Evolutionary conservation across 2,797 vertebrate genomes (phyloP).

Genomic region (Galagoides demidoff): DNA sequence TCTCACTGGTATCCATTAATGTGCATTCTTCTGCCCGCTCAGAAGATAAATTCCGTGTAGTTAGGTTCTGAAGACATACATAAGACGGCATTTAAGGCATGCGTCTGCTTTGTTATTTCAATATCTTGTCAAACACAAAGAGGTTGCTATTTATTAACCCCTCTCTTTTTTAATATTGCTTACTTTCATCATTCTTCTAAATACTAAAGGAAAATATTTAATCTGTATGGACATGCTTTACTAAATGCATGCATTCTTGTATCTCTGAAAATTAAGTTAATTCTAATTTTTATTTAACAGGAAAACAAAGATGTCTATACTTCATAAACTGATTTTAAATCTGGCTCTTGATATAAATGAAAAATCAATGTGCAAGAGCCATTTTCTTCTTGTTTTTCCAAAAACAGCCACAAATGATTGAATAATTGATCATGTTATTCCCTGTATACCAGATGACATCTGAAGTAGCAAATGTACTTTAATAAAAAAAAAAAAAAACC

Average conservation of each 20-base stretch:
- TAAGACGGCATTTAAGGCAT: conserved; percentile 28
- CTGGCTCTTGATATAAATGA: not conserved
- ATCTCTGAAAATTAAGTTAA: not conserved
- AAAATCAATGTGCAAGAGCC: not conserved
- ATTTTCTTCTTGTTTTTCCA: not conserved
- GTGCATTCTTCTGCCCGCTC: conserved; percentile 44
- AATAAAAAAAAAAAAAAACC: not conserved
- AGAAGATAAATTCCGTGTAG: conserved; percentile 61
- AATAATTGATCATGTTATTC: not conserved
- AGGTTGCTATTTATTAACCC: conserved; percentile 6
- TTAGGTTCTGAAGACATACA: conserved; percentile 30
- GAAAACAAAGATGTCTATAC: not conserved
- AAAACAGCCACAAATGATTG: not conserved
- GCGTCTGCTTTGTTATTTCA: not conserved
- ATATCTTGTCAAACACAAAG: not conserved
- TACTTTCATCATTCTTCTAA: not conserved
- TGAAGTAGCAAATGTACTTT: not conserved
- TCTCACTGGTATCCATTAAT: conserved; percentile 54
- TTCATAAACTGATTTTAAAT: not conserved
- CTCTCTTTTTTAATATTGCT: not conserved
- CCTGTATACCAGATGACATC: not conserved
- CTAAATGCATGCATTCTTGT: not conserved
- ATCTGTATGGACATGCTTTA: not conserved
- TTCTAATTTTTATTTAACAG: not conserved
- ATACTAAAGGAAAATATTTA: conserved; percentile 5